Base-by-base conservation (phyloP, 35 echinoderm and acorn worm species). In the Apostichopus parvimensis region DNA sequence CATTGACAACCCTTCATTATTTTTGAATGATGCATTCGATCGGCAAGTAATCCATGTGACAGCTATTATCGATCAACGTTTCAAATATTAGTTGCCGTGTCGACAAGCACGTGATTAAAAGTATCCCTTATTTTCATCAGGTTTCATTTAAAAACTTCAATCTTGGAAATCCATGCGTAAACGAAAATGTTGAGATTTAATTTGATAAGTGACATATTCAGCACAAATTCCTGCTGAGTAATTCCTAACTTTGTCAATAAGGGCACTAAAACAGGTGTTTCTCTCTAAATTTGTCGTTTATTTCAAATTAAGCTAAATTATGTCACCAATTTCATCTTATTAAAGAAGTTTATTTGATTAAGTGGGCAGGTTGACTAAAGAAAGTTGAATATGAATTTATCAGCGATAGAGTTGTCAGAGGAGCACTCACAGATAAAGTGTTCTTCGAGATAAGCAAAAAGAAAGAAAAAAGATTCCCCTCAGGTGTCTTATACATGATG, bases 291-390 rank as follows among this genome's bases (percentile, higher is more conserved):
- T 83, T 84, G 81, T 84, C 81, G 81, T 59, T 84, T 60, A 25
- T 59, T 84, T 82, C 54, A 84, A 84, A 60, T 84, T 84, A 60
- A 56, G 17, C 53, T 84, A 22, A 84, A 84, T 84, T 84, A 84
- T 84, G 81, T 84, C 81, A 54, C 81, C 53, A 54, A 84, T 58
- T 84, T 84, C 53, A 55, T n/a, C 21, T 58, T 58, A 84, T 58
- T 84, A 59, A 84, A 84, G 58, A 15, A 56, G 17, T 75, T 84
- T 84, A 59, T 84, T 53, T 59, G 54, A 84, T 84, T 84, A 84
- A 56, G 57, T 59, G 54, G 9, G 11, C 54, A 84, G 56, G 54
- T 84, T 59, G 18, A 21, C 52, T 60, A 24, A 55, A 84, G 25
- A 75, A 18, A 75, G 6, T 75, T 75, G 71, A 22, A 75, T 75